A percentile compares a stretch with the other conserved stretches of the same genome.
Evolutionary conservation across 2,797 vertebrate genomes (phyloP).

Genomic region (Periparus ater): DNA sequence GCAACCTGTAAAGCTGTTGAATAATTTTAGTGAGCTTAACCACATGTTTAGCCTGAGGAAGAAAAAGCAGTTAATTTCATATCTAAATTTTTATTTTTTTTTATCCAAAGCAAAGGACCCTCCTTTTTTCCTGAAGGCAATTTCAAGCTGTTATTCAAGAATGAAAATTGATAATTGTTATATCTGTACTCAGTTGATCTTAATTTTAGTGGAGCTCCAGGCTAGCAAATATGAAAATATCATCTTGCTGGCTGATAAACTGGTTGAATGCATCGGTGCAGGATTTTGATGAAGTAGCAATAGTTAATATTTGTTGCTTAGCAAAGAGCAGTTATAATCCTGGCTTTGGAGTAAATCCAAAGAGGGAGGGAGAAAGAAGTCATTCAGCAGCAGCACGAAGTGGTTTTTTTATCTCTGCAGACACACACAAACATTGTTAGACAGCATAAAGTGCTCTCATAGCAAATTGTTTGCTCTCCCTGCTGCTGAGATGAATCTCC

Average conservation of each 20-base stretch:
- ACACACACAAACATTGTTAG: constrained; percentile 22
- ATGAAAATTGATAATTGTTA: constrained; percentile 80
- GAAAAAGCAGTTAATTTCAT: constrained; percentile 51
- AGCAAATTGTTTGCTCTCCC: not conserved
- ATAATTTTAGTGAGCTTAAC: constrained; percentile 50
- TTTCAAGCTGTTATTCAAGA: constrained; percentile 74
- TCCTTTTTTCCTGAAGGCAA: constrained; percentile 77
- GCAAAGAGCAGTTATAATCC: constrained; percentile 50
- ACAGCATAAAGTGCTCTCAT: not conserved
- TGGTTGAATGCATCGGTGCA: constrained; percentile 51
- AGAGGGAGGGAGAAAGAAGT: not conserved
- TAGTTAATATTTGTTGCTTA: constrained; percentile 53
- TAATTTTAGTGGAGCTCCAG: constrained; percentile 74
- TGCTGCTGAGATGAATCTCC: not conserved
- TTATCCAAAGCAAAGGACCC: constrained; percentile 69
- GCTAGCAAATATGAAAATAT: constrained; percentile 75
- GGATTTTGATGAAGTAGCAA: constrained; percentile 61
- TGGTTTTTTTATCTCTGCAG: not conserved
- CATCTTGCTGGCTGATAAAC: constrained; percentile 58
- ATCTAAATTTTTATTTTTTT: constrained; percentile 45
- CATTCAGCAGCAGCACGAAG: not conserved
- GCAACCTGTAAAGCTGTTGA: constrained; percentile 44
- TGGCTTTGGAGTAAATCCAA: constrained; percentile 49
- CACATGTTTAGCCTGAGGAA: constrained; percentile 60
- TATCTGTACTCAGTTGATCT: constrained; percentile 70